Evolutionary conservation across 2,113 vertebrate genomes (phyloP).

Genomic region (Deroptyus accipitrinus): DNA sequence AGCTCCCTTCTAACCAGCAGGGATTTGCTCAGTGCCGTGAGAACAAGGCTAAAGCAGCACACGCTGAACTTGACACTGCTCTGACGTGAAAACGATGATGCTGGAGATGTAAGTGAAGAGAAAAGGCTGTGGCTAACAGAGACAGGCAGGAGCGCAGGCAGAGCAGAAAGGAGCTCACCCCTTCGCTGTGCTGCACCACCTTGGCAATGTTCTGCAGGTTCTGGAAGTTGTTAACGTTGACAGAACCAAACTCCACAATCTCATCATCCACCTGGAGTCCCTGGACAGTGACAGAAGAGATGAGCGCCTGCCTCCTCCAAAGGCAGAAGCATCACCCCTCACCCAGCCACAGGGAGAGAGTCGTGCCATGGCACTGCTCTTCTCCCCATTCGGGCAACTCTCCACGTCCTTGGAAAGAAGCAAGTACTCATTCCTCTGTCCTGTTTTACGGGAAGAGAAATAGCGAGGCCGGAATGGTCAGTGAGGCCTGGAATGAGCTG

Average conservation of each 20-base stretch:
- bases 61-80: neutral
- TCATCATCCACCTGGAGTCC: slow-evolving; percentile 88
- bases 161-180: slow-evolving; percentile 75
- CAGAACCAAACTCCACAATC: slow-evolving; percentile 91
- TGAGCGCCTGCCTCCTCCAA: neutral
- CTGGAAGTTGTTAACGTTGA: slow-evolving; percentile 89
- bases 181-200: slow-evolving; percentile 94
- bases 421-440: neutral
- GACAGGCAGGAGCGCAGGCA: neutral
- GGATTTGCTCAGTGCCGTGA: neutral
- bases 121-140: neutral
- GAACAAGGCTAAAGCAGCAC: neutral
- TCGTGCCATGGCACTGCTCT: rapidly evolving
- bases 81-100: neutral
- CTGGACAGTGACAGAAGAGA: slow-evolving; percentile 55
- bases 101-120: neutral
- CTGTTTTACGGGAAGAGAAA: neutral
- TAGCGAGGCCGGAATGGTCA: neutral
- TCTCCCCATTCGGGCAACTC: neutral
- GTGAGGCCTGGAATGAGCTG: neutral
- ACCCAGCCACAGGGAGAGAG: neutral
- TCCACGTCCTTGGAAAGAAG: neutral
- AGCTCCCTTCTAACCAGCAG: neutral
- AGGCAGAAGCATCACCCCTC: neutral
- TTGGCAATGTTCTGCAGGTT: slow-evolving; percentile 88